Base-by-base conservation (phyloP, 1,140 invertebrate genomes). In the Drosophila melanica region DNA sequence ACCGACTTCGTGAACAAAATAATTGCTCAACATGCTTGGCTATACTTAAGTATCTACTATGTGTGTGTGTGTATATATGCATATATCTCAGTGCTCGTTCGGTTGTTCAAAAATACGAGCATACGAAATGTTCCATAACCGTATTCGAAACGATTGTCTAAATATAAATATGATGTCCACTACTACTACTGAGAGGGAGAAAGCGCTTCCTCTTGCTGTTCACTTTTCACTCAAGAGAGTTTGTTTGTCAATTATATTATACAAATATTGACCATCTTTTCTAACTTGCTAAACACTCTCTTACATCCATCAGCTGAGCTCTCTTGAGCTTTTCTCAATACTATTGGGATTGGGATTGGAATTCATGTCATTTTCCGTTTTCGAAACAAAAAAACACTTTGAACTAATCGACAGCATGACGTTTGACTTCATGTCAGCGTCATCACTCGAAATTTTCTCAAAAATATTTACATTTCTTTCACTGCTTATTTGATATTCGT, bases 91-190 rank as follows among this genome's bases (percentile, higher is more conserved):
- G 23, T n/a, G 18, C 39, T 64, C 58, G 35, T 67, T 64, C 10
- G 14, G 59, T 39, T 57, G 54, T 44, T 54, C 35, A 58, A 71
- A 27, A 41, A 70, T 70, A 65, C 72, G 50, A 62, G 57, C 51
- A 70, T 81, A 63, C 75, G 48, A 79, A 81, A 89, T 89, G 85
- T 89, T 89, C 84, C 84, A 89, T 89, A 89, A 84, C 69, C 59
- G 76, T 64, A 81, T 79, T 53, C 66, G 69, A 79, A 73, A 86
- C 67, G 64, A 70, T 89, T 65, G 89, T 89, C 84, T 89, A 89
- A 89, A 89, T 89, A 89, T 89, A 89, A 89, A 89, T 90, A 89
- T 89, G 85, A 89, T 85, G 81, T n/a, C n/a, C n/a, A n/a, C n/a
- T n/a, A n/a, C 18, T 14, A 18, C 65, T 64, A 39, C 48, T 60